Base-by-base conservation (phyloP, 92 coral and sea anemone species). In the Zoanthus sociatus region DNA sequence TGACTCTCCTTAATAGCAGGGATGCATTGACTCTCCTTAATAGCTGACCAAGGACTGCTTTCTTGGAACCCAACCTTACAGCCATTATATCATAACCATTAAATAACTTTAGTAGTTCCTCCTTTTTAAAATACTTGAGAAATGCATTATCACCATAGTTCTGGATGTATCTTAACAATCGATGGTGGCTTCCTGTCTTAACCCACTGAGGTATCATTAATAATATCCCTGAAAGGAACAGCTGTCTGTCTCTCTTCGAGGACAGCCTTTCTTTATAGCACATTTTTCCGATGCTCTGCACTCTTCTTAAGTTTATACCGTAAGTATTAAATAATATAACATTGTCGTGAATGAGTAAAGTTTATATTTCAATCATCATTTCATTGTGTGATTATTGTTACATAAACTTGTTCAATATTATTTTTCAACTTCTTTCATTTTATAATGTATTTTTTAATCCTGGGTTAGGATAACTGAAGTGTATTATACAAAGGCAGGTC, bases 251-350 rank as follows among this genome's bases (percentile, higher is more conserved):
- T 74, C 54, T 73, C 91, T 74, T 88, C 88, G 3, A 88, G 51
- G 15, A 74, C 78, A 42, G 45, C 55, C 32, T 74, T 88, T 56
- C 68, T 83, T 69, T 73, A 37, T 46, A 73, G 54, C n/a, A 13
- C 85, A 56, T 71, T 88, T 74, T 81, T 83, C 83, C 83, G 61
- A 33, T 88, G 91, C 60, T 88, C 91, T 54, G 91, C 87, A 73
- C 87, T 88, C 46, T 83, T 82, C 83, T 88, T 83, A 37, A 88
- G 73, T 63, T 87, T 88, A 50, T 9, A 50, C 14, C 20, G 26
- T 26, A 26, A 26, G 26, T 26, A 26, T 26, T 26, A 26, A 26
- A 26, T 26, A 26, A 26, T 26, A 26, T 26, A 26, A 26, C 42
- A 32, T 68, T 21, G 45, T 37, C 11, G 6, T 32, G 7, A 68